Evolutionary conservation across 2,113 vertebrate species (phyloP).

Genomic region (Aegypius monachus): DNA sequence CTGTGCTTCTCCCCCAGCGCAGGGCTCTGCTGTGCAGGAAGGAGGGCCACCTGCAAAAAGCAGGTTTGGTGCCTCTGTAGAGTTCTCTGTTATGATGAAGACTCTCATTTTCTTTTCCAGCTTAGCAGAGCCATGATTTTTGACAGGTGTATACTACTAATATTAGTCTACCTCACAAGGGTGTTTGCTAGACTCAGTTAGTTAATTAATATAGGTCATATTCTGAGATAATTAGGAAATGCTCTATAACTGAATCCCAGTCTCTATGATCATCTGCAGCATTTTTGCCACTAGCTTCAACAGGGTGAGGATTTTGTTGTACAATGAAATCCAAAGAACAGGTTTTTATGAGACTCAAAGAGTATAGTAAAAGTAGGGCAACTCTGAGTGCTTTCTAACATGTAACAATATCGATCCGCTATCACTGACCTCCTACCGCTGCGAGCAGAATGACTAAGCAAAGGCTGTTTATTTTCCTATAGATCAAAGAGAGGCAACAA

Average conservation of each 20-base stretch:
- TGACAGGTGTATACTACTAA: not conserved
- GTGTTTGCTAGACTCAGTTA: not conserved
- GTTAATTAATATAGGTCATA: not conserved
- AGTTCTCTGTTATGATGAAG: not conserved
- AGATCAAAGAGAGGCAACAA: slow-evolving; percentile 62
- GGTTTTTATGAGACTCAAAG: not conserved
- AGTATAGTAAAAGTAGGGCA: not conserved
- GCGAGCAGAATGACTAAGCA: not conserved
- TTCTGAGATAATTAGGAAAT: not conserved
- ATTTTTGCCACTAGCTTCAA: not conserved
- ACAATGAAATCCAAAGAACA: not conserved
- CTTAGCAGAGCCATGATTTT: not conserved
- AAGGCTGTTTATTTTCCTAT: slow-evolving; percentile 30
- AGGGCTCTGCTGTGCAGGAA: not conserved
- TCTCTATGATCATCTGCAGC: not conserved
- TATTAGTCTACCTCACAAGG: not conserved
- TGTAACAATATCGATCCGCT: not conserved
- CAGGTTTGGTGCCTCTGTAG: not conserved
- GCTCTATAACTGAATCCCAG: not conserved
- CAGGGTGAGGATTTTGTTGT: not conserved
- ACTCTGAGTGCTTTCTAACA: not conserved
- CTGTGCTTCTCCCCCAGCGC: not conserved
- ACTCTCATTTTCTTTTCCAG: not conserved
- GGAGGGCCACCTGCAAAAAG: not conserved
- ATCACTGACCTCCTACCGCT: not conserved